phyloP scores from a whole-genome alignment of 1,140 invertebrate genomes.

The Phenacoccus solenopsis region DNA sequence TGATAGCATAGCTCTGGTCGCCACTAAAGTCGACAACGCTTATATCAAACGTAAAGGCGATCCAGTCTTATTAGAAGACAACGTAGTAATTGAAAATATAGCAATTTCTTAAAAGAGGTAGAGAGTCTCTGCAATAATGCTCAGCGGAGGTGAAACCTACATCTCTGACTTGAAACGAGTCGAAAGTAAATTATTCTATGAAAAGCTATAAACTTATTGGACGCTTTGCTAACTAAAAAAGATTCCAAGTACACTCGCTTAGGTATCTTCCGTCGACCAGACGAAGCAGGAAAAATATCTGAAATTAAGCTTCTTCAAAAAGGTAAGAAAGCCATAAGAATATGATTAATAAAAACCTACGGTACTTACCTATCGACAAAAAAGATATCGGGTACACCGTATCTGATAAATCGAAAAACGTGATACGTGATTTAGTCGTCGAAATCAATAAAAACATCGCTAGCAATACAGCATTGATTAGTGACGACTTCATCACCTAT shows the following conservation, averaged over 20 bases:
- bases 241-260: neutral
- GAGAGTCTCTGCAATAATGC: neutral
- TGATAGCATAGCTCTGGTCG: slow-evolving; percentile 22
- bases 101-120: neutral
- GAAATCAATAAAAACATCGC: neutral
- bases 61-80: neutral
- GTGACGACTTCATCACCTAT: neutral
- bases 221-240: slow-evolving; percentile 17
- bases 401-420: slow-evolving; percentile 18
- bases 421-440: neutral
- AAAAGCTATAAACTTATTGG: slow-evolving; percentile 19
- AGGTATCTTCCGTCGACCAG: slow-evolving; percentile 19
- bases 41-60: neutral
- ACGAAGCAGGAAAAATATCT: slow-evolving; percentile 18
- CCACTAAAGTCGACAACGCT: slow-evolving; percentile 24
- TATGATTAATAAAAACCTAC: neutral
- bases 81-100: neutral
- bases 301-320: neutral
- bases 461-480: neutral
- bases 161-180: neutral
- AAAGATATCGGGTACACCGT: slow-evolving; percentile 22
- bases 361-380: neutral
- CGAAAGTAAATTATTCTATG: neutral
- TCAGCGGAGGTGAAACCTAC: neutral
- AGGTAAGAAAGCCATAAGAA: neutral